A percentile compares a stretch with the other conserved stretches of the same genome.
phyloP scores from a whole-genome alignment of 2,113 vertebrate species.

The Columbina picui region DNA sequence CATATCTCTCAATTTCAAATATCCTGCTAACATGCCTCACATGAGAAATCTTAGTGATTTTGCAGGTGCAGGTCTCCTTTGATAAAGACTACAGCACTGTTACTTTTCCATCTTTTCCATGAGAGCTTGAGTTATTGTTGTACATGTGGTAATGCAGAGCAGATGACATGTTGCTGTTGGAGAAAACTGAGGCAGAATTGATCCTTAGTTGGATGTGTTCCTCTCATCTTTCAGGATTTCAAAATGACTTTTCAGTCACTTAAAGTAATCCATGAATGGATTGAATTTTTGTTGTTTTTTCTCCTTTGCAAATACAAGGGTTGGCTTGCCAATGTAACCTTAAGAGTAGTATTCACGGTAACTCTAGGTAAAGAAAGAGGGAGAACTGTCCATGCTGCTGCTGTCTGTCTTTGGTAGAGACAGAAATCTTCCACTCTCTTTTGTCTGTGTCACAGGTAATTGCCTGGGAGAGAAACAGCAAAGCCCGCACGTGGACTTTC shows the following conservation, averaged over 20 bases:
- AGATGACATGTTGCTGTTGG: background rate
- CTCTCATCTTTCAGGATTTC: background rate
- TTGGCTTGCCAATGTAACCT: background rate
- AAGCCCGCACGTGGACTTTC: fast-evolving
- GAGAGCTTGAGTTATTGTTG: background rate
- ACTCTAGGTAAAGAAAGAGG: background rate
- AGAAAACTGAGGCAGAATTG: background rate
- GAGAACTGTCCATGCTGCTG: fast-evolving
- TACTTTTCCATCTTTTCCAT: background rate
- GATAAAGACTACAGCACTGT: background rate
- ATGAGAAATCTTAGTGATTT: conserved; percentile 2
- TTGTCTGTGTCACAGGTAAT: background rate
- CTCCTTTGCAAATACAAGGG: background rate
- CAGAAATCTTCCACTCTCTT: background rate
- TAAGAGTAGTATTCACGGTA: background rate
- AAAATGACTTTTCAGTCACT: background rate
- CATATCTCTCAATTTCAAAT: background rate
- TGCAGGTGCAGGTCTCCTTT: background rate
- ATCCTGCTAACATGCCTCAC: background rate
- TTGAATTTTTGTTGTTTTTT: background rate
- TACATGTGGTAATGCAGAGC: background rate
- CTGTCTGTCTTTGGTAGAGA: background rate
- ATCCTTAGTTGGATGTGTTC: background rate
- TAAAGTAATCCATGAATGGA: background rate
- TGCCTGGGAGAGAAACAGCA: background rate